Evolutionary conservation across 2,888 invertebrate species (phyloP).

Genomic region (Muscina levida): DNA sequence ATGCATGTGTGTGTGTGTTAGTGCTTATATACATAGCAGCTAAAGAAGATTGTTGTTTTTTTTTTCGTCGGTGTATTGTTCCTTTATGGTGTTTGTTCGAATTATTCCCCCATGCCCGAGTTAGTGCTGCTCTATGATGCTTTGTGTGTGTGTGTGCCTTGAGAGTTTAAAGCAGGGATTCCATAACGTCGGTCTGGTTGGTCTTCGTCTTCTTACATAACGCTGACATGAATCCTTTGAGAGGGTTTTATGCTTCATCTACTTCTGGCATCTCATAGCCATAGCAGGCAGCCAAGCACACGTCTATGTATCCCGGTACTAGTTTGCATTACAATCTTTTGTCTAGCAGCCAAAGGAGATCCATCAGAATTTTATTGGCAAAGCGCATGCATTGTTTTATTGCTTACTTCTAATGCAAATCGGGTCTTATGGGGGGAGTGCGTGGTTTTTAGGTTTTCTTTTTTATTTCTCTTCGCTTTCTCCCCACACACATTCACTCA

Average conservation of each 20-base stretch:
- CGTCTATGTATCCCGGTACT: conserved; percentile 15
- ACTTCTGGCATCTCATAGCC: background rate
- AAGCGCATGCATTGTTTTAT: conserved; percentile 1
- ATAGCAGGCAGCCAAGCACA: too few species aligned
- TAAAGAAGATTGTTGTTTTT: conserved; percentile 1
- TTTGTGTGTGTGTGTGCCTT: too few species aligned
- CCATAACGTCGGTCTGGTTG: background rate
- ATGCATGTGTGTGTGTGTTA: background rate
- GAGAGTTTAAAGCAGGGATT: background rate
- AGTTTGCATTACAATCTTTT: conserved; percentile 3
- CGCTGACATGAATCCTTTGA: conserved; percentile 33
- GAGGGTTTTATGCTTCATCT: conserved; percentile 3
- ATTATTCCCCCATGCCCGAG: too few species aligned
- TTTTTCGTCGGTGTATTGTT: too few species aligned
- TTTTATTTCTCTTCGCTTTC: background rate
- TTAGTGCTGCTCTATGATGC: too few species aligned
- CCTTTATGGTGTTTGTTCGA: too few species aligned
- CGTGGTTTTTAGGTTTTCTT: too few species aligned
- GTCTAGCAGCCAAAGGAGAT: background rate
- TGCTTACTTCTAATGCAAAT: conserved; percentile 18
- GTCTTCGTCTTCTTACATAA: background rate
- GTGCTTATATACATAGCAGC: too few species aligned
- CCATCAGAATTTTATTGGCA: background rate
- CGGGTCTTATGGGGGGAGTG: conserved; percentile 2
- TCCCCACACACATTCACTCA: too few species aligned